Percentiles rank a stretch among this genome's conserved stretches.
phyloP scores from a whole-genome alignment of 1,140 invertebrate genomes.

The silkworm (Bombyx mori) region DNA sequence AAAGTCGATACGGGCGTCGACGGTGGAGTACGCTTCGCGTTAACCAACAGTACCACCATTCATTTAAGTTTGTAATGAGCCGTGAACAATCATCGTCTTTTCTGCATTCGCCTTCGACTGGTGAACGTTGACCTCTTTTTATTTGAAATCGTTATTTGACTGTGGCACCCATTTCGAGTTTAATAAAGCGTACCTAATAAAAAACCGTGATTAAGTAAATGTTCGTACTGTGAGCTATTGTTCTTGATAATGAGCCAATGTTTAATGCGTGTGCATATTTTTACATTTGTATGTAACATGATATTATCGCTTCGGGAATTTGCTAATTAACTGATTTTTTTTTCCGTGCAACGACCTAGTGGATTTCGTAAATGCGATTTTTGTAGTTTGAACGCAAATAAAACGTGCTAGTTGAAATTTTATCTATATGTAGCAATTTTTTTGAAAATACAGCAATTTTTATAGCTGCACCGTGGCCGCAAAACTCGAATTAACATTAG shows the following conservation, averaged over 20 bases:
- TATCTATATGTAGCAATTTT: too few relatives aligned
- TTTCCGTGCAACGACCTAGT: not conserved
- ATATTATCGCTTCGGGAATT: slow-evolving; percentile 12
- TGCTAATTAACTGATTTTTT: slow-evolving; percentile 9
- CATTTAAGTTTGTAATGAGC: slow-evolving; percentile 53
- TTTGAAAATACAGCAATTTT: too few relatives aligned
- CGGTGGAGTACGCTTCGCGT: slow-evolving; percentile 7
- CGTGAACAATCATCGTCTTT: slow-evolving; percentile 54
- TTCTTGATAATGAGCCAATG: slow-evolving; percentile 41
- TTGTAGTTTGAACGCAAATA: too few relatives aligned
- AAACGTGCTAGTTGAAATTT: too few relatives aligned
- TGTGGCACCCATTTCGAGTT: slow-evolving; percentile 41
- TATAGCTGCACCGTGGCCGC: too few relatives aligned
- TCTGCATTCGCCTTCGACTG: slow-evolving; percentile 39
- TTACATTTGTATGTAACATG: slow-evolving; percentile 22
- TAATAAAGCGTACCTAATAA: slow-evolving; percentile 50
- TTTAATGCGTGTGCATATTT: slow-evolving; percentile 24
- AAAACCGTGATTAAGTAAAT: slow-evolving; percentile 57
- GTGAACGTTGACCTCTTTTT: slow-evolving; percentile 41
- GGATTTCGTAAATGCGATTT: too few relatives aligned
- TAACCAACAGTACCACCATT: slow-evolving; percentile 33
- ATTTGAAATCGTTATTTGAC: slow-evolving; percentile 45
- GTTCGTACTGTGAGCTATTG: slow-evolving; percentile 44
- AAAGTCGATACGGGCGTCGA: slow-evolving; percentile 11
- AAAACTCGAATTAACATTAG: too few relatives aligned